These are phyloP conservation scores for Mola mola DNA, from an alignment of 2,113 vertebrate species.

Conservation along the genomic window DNA sequence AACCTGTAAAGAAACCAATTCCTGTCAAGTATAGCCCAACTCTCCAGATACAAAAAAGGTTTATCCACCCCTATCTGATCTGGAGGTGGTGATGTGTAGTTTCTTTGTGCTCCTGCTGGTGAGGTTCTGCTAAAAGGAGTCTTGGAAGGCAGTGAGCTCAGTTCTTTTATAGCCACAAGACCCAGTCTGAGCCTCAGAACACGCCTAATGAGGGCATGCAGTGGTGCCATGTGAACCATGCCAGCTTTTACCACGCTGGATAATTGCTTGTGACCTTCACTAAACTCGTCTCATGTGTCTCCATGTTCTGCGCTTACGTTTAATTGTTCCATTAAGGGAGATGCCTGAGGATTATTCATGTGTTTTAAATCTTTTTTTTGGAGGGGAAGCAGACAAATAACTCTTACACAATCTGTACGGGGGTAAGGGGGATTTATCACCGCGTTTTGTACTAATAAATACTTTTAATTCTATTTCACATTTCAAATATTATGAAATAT, in stretches of 20 bases:
- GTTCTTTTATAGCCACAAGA: slow-evolving; percentile 74
- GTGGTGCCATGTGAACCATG: slow-evolving; percentile 70
- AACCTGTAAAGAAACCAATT: slow-evolving; percentile 52
- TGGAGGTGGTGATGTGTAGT: slow-evolving; percentile 66
- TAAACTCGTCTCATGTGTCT: slow-evolving; percentile 67
- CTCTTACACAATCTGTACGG: neutral
- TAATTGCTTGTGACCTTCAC: slow-evolving; percentile 79
- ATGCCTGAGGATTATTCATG: slow-evolving; percentile 34
- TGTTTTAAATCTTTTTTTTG: slow-evolving; percentile 10
- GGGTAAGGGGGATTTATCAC: neutral
- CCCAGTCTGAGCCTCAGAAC: slow-evolving; percentile 70
- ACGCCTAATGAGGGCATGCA: slow-evolving; percentile 74
- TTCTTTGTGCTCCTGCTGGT: slow-evolving; percentile 70
- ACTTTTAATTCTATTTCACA: neutral
- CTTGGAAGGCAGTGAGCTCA: slow-evolving; percentile 60
- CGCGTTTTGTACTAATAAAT: no score
- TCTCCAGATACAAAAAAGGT: slow-evolving; percentile 27
- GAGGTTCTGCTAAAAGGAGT: slow-evolving; percentile 59
- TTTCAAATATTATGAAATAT: neutral
- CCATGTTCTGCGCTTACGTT: slow-evolving; percentile 40
- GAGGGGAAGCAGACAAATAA: slow-evolving; percentile 7
- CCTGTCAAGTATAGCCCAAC: slow-evolving; percentile 22
- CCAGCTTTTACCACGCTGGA: slow-evolving; percentile 71
- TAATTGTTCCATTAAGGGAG: slow-evolving; percentile 63
- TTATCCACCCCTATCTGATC: slow-evolving; percentile 67